Evolutionary conservation across 2,113 vertebrate species (phyloP).

Genomic region (Eolophus roseicapilla): DNA sequence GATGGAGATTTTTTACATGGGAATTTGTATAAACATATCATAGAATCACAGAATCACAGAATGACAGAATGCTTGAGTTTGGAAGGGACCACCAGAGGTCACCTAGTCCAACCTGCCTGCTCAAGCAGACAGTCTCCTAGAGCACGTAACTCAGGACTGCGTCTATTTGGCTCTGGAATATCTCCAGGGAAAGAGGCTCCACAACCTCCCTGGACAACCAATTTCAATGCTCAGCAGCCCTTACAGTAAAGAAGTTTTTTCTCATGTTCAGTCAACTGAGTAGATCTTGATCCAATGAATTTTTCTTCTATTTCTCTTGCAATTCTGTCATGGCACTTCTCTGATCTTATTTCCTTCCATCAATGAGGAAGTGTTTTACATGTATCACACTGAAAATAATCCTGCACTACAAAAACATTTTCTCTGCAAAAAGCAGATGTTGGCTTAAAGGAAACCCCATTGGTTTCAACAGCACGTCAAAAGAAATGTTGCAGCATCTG

Average conservation of each 20-base stretch:
- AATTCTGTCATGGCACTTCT: not conserved
- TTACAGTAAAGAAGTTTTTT: not conserved
- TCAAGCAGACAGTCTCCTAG: not conserved
- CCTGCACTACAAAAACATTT: not conserved
- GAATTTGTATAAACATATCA: not conserved
- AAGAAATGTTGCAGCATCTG: not conserved
- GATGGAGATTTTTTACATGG: not conserved
- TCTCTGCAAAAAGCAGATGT: not conserved
- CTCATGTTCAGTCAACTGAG: not conserved
- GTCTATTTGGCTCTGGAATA: not conserved
- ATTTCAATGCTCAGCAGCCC: not conserved
- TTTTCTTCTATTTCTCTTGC: not conserved
- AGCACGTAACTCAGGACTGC: not conserved
- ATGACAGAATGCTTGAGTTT: not conserved
- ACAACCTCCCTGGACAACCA: not conserved
- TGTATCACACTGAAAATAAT: not conserved
- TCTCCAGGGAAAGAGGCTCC: not conserved
- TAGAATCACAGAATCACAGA: not conserved
- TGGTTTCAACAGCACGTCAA: not conserved
- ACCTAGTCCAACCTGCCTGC: not conserved
- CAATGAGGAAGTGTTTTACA: not conserved
- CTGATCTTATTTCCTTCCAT: not conserved
- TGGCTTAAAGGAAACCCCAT: not conserved
- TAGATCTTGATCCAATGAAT: not conserved
- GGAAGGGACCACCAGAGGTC: not conserved